These are phyloP conservation scores for Pyrrhosoma nymphula DNA, from an alignment of 2,888 invertebrate species.

Conservation along the genomic window DNA sequence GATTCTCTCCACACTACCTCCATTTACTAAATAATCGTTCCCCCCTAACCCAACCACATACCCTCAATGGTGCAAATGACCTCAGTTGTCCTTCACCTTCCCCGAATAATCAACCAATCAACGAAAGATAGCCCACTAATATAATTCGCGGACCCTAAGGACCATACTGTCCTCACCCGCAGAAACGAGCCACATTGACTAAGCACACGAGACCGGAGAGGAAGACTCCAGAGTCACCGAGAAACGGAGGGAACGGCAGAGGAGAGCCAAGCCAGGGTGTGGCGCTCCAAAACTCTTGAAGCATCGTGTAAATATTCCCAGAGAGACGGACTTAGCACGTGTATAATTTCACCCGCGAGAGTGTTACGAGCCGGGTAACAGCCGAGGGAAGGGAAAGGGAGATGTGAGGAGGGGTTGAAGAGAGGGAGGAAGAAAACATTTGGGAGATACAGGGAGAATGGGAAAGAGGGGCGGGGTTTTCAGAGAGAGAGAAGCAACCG, in stretches of 20 bases:
- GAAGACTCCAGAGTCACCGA: not conserved
- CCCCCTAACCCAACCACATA: too few species aligned
- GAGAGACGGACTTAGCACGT: slow-evolving; percentile 45
- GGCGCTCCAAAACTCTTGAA: not conserved
- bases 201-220: not conserved
- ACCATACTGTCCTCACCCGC: not conserved
- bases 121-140: too few species aligned
- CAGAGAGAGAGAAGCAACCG: not conserved
- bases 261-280: not conserved
- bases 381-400: not conserved
- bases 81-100: too few species aligned
- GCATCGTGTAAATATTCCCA: slow-evolving; percentile 48
- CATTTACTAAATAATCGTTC: too few species aligned
- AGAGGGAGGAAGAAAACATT: not conserved
- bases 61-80: too few species aligned
- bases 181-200: not conserved
- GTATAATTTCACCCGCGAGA: not conserved
- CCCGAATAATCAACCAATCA: too few species aligned
- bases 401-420: not conserved
- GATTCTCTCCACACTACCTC: too few species aligned
- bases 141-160: not conserved
- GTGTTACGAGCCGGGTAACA: slow-evolving; percentile 18
- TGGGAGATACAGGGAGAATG: too few species aligned
- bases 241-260: not conserved
- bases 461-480: not conserved